Evolutionary conservation across 37 sponge, comb jelly and placozoan genomes (phyloP).

Genomic region (Geodia barretti): DNA sequence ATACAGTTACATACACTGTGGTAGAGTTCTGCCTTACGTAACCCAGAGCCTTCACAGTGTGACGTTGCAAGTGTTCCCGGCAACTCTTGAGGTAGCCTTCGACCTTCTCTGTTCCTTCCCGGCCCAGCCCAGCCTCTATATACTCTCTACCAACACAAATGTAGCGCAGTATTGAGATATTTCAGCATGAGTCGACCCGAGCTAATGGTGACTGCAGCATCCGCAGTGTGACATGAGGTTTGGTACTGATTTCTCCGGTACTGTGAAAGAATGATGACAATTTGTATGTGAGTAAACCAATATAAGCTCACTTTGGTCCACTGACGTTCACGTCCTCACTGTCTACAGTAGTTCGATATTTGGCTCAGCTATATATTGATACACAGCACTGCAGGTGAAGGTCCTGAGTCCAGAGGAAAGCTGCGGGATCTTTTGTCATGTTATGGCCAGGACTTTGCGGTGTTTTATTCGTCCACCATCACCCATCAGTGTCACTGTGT

Average conservation of each 20-base stretch:
- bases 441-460: too few species aligned
- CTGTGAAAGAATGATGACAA: background rate
- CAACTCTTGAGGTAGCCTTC: background rate
- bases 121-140: background rate
- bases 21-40: background rate
- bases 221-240: background rate
- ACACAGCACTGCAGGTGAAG: background rate
- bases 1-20: background rate
- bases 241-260: background rate
- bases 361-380: background rate
- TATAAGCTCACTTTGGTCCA: background rate
- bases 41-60: background rate
- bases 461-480: too few species aligned
- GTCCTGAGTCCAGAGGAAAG: too few species aligned
- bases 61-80: too few species aligned
- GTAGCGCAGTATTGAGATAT: background rate
- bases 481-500: too few species aligned
- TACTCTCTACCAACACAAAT: conserved; percentile 10
- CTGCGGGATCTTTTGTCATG: too few species aligned
- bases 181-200: background rate
- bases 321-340: background rate
- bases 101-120: background rate
- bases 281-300: background rate
- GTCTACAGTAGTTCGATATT: background rate
- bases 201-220: background rate